Percentiles rank a stretch among this genome's conserved stretches.
Conservation (phyloP, 2,888 invertebrate species). For the Drosophila mercatorum region DNA sequence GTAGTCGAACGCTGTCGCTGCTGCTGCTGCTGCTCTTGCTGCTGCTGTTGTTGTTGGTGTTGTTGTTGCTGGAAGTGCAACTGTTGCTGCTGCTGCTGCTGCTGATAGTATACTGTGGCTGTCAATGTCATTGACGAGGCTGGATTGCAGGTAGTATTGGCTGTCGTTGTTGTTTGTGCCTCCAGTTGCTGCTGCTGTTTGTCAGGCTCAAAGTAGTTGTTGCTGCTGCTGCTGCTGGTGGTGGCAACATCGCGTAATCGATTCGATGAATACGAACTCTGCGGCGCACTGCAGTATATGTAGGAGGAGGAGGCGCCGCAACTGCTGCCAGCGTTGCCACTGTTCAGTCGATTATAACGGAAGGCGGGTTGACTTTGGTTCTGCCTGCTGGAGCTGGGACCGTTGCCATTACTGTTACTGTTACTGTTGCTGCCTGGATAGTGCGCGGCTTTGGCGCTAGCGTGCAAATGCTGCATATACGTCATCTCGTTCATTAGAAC, state of each 20-base stretch:
- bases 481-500: conserved; percentile 52
- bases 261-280: conserved; percentile 72
- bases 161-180: conserved; percentile 8
- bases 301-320: conserved; percentile 35
- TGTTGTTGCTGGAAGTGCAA: conserved; percentile 20
- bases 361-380: conserved; percentile 14
- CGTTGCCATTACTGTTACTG: conserved; percentile 1
- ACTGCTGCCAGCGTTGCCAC: conserved; percentile 18
- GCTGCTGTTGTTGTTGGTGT: conserved; percentile 27
- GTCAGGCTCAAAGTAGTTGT: conserved; percentile 21
- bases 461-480: conserved; percentile 22
- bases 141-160: conserved; percentile 17
- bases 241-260: conserved; percentile 57
- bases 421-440: conserved; percentile 10
- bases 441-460: conserved; percentile 23
- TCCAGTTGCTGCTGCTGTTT: conserved; percentile 12
- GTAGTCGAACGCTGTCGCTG: conserved; percentile 30
- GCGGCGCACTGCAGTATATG: conserved; percentile 65
- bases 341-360: conserved; percentile 29
- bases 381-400: conserved; percentile 8
- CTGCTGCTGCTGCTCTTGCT: conserved; percentile 26
- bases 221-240: conserved; percentile 19
- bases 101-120: conserved; percentile 72
- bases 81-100: conserved; percentile 36
- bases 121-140: conserved; percentile 62